Conservation (phyloP, 2,888 invertebrate genomes). For the Parnassius glacialis region DNA sequence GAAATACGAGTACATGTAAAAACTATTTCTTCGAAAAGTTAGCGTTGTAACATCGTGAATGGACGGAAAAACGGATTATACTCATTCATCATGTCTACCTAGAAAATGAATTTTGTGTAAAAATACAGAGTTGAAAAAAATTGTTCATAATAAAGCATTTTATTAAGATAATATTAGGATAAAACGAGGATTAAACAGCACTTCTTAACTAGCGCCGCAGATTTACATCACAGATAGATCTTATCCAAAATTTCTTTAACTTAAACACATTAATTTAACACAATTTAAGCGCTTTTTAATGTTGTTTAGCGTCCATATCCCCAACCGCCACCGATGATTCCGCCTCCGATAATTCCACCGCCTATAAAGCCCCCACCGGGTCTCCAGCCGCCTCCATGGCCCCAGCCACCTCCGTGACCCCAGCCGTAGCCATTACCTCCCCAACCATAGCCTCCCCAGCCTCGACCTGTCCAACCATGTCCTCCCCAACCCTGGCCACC, state of each 20-base stretch:
- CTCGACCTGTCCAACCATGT: background rate
- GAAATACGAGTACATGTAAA: too few species aligned
- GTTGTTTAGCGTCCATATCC: background rate
- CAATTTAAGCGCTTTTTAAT: background rate
- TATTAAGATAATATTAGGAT: too few species aligned
- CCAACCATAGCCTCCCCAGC: conserved; percentile 15
- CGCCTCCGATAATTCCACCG: background rate
- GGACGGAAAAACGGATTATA: too few species aligned
- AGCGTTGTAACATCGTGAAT: too few species aligned
- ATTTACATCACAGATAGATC: conserved; percentile 3
- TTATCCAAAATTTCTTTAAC: background rate
- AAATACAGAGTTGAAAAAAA: too few species aligned
- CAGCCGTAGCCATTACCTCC: conserved; percentile 8
- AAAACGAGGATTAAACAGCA: too few species aligned
- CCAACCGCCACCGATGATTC: background rate
- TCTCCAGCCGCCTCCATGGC: background rate
- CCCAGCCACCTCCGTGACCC: background rate
- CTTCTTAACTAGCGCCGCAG: too few species aligned
- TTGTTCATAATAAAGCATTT: too few species aligned
- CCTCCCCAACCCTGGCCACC: conserved; percentile 17
- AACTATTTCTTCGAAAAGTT: too few species aligned
- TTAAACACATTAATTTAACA: background rate
- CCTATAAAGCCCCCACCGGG: background rate
- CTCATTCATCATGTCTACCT: too few species aligned
- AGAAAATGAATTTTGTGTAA: too few species aligned